Base-by-base conservation (phyloP, 2,113 vertebrate species). In the Hiodon tergisus region DNA sequence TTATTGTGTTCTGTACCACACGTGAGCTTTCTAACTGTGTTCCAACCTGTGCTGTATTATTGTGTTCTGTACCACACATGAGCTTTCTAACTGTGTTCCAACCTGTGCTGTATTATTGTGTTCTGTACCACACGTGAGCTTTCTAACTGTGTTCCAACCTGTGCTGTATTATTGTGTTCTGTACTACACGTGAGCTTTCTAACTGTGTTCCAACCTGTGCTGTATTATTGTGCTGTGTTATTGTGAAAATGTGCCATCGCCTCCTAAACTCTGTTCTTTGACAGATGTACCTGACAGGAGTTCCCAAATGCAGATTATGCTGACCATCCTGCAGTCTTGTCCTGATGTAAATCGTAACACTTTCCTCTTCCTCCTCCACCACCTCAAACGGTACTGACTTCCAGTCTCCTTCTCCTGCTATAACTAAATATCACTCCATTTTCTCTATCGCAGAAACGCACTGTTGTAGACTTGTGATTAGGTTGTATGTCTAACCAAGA, bases 341-440 rank as follows among this genome's bases (percentile, higher is more conserved):
- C 86, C 90, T 1, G 82, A 84, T 1, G 74, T 82, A 67, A 92
- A 89, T 77, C 85, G 83, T 10, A 83, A 90, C 85, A 91, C 90
- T 54, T 87, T 91, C 76, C 81, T 90, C 77, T 90, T 84, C 82
- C 86, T 92, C 50, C 76, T 92, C 71, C 87, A 84, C 68, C 90
- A 92, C 78, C 88, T 92, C 5, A 84, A 78, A 80, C 76, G 88
- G 90, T 92, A 4, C 17, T 3, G 71, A 10, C n/a, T 17, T 17
- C 11, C 9, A 53, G 9, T 54, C 48, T 71, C 14, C 17, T 72
- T 53, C 47, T 59, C 31, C 48, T 73, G 53, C 11, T 47, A 16
- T 63, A 4, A 5, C 16, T 46, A 14, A 73, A 63, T n/a, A 31
- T 31, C 6, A n/a, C 2, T 52, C 58, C 3, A 4, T 14, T 48